A percentile compares a stretch with the other conserved stretches of the same genome.
Evolutionary conservation across 2,888 invertebrate species (phyloP).

Genomic region (Dendrolimus houi): DNA sequence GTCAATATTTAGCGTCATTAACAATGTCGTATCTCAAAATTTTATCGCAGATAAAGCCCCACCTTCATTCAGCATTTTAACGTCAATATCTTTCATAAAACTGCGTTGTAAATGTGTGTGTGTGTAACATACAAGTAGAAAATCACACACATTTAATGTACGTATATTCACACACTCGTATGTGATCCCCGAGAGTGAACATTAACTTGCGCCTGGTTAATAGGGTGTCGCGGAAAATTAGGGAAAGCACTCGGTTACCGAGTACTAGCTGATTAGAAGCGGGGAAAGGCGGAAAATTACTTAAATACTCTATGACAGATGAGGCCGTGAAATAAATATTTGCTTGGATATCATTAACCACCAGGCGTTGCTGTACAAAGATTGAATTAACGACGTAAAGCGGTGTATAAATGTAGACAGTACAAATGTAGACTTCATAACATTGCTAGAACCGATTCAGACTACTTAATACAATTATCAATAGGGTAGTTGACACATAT

Average conservation of each 20-base stretch:
- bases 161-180: not conserved
- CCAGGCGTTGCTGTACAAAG: slow-evolving; percentile 41
- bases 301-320: slow-evolving; percentile 52
- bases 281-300: slow-evolving; percentile 57
- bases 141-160: too few species aligned
- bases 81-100: too few species aligned
- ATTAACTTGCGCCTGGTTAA: slow-evolving; percentile 63
- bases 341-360: slow-evolving; percentile 37
- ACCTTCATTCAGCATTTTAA: too few species aligned
- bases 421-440: too few species aligned
- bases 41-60: too few species aligned
- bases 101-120: too few species aligned
- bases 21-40: too few species aligned
- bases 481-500: too few species aligned
- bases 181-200: slow-evolving; percentile 49
- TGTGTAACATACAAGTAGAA: too few species aligned
- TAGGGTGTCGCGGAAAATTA: slow-evolving; percentile 66
- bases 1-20: too few species aligned
- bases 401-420: not conserved
- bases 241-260: slow-evolving; percentile 46
- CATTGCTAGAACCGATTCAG: too few species aligned
- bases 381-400: slow-evolving; percentile 48
- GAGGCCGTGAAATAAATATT: slow-evolving; percentile 41
- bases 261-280: slow-evolving; percentile 60
- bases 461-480: too few species aligned